Evolutionary conservation across 2,113 vertebrate genomes (phyloP).

Genomic region (Rhipidura dahli): DNA sequence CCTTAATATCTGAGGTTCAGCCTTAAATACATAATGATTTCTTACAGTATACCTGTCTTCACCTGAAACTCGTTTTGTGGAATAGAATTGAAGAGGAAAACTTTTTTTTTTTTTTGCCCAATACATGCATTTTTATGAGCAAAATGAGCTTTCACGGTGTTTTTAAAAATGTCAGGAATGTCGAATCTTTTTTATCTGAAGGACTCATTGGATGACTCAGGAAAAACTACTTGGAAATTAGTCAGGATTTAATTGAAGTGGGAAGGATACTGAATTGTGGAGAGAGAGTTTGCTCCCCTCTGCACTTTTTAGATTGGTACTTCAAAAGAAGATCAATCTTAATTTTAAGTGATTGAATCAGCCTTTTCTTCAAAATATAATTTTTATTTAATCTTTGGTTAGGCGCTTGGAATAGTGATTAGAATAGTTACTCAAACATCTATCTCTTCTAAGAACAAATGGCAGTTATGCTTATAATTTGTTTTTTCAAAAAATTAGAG

Average conservation of each 20-base stretch:
- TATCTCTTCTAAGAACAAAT: not conserved
- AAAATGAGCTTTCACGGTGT: not conserved
- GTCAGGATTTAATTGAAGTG: conserved; percentile 33
- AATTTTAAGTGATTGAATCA: not conserved
- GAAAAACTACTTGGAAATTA: conserved; percentile 16
- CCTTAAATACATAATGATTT: not conserved
- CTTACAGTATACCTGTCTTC: not conserved
- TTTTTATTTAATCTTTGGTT: not conserved
- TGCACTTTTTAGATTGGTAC: not conserved
- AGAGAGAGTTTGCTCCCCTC: not conserved
- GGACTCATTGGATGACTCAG: conserved; percentile 19
- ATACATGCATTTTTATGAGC: conserved; percentile 2
- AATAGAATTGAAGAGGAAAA: not conserved
- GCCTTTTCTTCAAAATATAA: not conserved
- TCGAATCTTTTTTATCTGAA: not conserved
- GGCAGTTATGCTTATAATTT: not conserved
- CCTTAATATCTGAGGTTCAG: not conserved
- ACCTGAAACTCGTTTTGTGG: not conserved
- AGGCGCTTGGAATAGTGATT: not conserved
- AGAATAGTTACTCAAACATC: not conserved
- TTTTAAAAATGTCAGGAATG: not conserved
- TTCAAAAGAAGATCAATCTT: not conserved
- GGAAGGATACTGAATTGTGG: not conserved
- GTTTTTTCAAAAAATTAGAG: not conserved
- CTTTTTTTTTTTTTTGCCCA: not conserved